These are phyloP conservation scores for Cottoperca gobio DNA, from an alignment of 2,797 vertebrate species.

Conservation along the genomic window DNA sequence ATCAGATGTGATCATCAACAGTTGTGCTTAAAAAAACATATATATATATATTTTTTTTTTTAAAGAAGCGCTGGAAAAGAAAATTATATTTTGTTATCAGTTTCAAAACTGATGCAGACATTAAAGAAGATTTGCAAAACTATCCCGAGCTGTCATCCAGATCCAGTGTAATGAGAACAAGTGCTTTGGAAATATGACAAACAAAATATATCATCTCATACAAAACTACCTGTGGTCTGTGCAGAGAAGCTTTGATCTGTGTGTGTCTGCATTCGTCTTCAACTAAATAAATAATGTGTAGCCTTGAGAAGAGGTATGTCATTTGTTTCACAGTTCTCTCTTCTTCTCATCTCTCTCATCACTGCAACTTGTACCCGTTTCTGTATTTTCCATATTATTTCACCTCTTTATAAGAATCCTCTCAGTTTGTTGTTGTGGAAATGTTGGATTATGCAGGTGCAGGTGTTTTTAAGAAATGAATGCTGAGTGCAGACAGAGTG, in stretches of 20 bases:
- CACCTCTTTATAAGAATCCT: slow-evolving; percentile 17
- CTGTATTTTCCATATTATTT: not conserved
- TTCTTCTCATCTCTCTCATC: not conserved
- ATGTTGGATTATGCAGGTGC: slow-evolving; percentile 8
- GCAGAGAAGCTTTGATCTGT: not conserved
- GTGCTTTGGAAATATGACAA: slow-evolving; percentile 4
- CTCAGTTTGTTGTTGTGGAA: not conserved
- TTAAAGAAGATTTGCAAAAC: slow-evolving; percentile 29
- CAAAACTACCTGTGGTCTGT: slow-evolving; percentile 25
- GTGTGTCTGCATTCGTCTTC: slow-evolving; percentile 6
- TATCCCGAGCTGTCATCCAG: slow-evolving; percentile 23
- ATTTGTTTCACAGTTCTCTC: not conserved
- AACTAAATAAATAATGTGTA: too few relatives aligned
- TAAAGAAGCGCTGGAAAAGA: not conserved
- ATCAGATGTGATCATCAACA: slow-evolving; percentile 26
- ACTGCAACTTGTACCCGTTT: slow-evolving; percentile 1
- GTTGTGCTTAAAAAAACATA: not conserved
- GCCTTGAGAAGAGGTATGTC: not conserved
- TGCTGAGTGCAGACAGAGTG: not conserved
- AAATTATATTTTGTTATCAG: too few relatives aligned
- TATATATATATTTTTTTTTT: too few relatives aligned
- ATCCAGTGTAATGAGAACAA: slow-evolving; percentile 39
- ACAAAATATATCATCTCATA: slow-evolving; percentile 16
- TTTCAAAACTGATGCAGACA: not conserved
- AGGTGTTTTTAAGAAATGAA: not conserved